phyloP scores from a whole-genome alignment of 2,113 vertebrate species.

The Podarcis cretensis region DNA sequence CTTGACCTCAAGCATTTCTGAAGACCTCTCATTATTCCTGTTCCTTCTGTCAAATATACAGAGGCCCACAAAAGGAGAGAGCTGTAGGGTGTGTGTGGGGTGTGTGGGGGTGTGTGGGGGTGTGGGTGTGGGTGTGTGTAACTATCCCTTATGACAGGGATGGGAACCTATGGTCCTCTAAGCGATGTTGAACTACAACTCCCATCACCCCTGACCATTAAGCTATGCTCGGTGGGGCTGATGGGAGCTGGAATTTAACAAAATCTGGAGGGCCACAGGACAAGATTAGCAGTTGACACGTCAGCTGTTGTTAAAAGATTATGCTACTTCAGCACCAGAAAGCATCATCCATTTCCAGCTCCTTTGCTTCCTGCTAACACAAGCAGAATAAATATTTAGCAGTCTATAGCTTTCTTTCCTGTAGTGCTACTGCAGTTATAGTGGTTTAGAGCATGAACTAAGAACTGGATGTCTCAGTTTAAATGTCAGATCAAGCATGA shows the following conservation, averaged over 20 bases:
- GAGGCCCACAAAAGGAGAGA: not conserved
- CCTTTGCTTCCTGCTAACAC: not conserved
- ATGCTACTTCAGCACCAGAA: not conserved
- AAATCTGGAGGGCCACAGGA: not conserved
- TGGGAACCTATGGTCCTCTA: too few relatives aligned
- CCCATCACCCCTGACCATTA: too few relatives aligned
- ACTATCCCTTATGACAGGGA: not conserved
- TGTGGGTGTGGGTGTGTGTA: too few relatives aligned
- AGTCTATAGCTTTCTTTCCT: not conserved
- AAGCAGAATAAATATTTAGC: not conserved
- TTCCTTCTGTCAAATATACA: constrained; percentile 40
- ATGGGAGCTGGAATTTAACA: too few relatives aligned
- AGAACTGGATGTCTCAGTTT: not conserved
- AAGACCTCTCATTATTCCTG: constrained; percentile 54
- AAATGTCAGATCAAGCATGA: not conserved
- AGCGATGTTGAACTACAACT: too few relatives aligned
- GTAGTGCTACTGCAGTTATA: not conserved
- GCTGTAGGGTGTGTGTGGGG: not conserved
- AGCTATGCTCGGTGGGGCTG: too few relatives aligned
- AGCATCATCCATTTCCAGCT: not conserved
- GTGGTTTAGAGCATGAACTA: not conserved
- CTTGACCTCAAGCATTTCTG: constrained; percentile 25
- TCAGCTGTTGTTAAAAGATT: not conserved
- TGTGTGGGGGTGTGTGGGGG: too few relatives aligned
- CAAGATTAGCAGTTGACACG: not conserved